phyloP scores from a whole-genome alignment of 2,888 invertebrate genomes.

The Brassicogethes aeneus region DNA sequence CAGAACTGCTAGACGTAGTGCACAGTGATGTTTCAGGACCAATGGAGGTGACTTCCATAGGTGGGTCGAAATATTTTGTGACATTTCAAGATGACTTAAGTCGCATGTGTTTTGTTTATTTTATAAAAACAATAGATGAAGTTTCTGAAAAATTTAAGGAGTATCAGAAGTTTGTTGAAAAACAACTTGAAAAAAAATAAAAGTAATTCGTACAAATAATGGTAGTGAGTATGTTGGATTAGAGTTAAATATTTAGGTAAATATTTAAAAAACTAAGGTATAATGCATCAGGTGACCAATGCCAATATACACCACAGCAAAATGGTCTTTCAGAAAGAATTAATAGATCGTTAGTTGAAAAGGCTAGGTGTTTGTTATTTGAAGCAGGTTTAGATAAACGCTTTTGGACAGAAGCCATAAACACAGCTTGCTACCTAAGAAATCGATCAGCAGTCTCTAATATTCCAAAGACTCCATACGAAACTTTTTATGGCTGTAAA shows the following conservation, averaged over 20 bases:
- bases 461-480: conserved; percentile 3
- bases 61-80: conserved; percentile 13
- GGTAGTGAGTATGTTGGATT: conserved; percentile 17
- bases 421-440: conserved; percentile 5
- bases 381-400: conserved; percentile 18
- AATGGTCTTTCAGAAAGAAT: conserved; percentile 16
- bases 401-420: too few species aligned
- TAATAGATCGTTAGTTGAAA: conserved; percentile 19
- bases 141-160: conserved; percentile 3
- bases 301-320: conserved; percentile 14
- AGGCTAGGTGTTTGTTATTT: conserved; percentile 19
- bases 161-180: conserved; percentile 4
- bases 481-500: not conserved
- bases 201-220: conserved; percentile 3
- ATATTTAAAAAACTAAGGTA: conserved; percentile 13
- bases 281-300: conserved; percentile 14
- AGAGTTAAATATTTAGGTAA: conserved; percentile 13
- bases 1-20: not conserved
- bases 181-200: conserved; percentile 4
- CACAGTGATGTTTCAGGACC: conserved; percentile 7
- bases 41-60: conserved; percentile 12
- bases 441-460: conserved; percentile 3
- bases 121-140: conserved; percentile 14
- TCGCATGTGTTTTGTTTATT: conserved; percentile 11
- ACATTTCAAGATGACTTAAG: conserved; percentile 10